Evolutionary conservation across 2,888 invertebrate species (phyloP).

Genomic region (Oithona nana): DNA sequence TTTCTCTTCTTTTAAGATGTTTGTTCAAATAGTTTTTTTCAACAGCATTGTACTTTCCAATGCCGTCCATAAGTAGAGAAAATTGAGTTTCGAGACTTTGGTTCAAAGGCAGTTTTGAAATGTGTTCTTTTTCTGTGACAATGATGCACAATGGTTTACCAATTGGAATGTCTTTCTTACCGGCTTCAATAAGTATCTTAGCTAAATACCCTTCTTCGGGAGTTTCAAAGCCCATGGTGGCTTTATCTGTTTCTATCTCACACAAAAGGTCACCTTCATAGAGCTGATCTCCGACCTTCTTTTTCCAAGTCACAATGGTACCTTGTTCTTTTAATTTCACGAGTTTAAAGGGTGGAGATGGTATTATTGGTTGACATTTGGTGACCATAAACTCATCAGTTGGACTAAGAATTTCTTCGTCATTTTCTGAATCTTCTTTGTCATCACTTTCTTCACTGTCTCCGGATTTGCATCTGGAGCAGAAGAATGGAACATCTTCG

Average conservation of each 20-base stretch:
- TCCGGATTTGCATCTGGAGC: conserved; percentile 7
- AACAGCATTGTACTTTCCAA: no score
- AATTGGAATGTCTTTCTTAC: conserved; percentile 77
- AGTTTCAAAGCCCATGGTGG: conserved; percentile 99
- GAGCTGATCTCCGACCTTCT: conserved; percentile 72
- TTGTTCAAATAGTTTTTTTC: no score
- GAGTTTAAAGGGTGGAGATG: no score
- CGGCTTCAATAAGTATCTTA: conserved; percentile 71
- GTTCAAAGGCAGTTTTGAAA: conserved; percentile 89
- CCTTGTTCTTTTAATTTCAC: conserved; percentile 94
- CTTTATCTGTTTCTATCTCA: conserved; percentile 99
- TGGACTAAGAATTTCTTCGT: no score
- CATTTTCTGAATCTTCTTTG: no score
- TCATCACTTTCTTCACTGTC: no score
- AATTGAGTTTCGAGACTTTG: no score
- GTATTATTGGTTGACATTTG: no score
- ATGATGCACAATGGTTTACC: conserved; percentile 94
- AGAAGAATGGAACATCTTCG: conserved; percentile 18
- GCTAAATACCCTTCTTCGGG: conserved; percentile 95
- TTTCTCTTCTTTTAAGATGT: no score
- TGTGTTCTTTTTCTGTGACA: conserved; percentile 57
- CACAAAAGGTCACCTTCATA: conserved; percentile 92
- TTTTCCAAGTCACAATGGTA: conserved; percentile 91
- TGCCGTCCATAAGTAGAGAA: no score
- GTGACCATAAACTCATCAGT: no score